phyloP scores from a whole-genome alignment of 30 jellyfish, hydroid and myxozoan species.

The Nemopilema nomurai region DNA sequence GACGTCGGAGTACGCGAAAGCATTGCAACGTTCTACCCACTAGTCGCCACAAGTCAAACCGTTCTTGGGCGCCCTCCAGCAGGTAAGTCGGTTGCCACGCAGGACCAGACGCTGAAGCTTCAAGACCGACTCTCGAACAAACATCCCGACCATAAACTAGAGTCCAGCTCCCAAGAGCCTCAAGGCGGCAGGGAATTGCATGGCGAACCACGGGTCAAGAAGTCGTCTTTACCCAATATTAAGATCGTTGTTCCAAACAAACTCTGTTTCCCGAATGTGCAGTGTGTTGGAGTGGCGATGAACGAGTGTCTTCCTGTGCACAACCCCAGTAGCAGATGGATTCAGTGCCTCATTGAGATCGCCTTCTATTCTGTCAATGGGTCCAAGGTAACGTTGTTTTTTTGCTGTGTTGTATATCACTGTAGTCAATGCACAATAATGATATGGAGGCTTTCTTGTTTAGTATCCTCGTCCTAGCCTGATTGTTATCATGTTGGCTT shows the following conservation, averaged over 20 bases:
- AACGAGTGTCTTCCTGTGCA: slow-evolving; percentile 56
- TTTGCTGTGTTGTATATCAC: too few species aligned
- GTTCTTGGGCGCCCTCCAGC: slow-evolving; percentile 18
- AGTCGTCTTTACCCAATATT: not conserved
- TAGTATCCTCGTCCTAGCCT: too few species aligned
- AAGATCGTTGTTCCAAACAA: slow-evolving; percentile 64
- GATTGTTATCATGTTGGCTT: too few species aligned
- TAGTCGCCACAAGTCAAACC: slow-evolving; percentile 48
- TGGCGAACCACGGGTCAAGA: not conserved
- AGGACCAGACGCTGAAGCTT: not conserved
- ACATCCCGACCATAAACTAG: not conserved
- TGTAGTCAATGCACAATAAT: too few species aligned
- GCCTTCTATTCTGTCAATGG: slow-evolving; percentile 76
- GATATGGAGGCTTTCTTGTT: too few species aligned
- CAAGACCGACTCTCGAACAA: not conserved
- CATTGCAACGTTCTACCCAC: slow-evolving; percentile 34
- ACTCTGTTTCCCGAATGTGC: slow-evolving; percentile 52
- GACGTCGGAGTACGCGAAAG: slow-evolving; percentile 45
- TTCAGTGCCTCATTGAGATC: slow-evolving; percentile 69
- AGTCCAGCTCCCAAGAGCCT: not conserved
- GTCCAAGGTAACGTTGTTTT: slow-evolving; percentile 39
- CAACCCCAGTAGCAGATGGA: slow-evolving; percentile 80
- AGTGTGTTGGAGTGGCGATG: slow-evolving; percentile 69
- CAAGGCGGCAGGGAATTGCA: too few species aligned
- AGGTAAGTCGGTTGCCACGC: not conserved